A percentile compares a stretch with the other conserved stretches of the same genome.
Evolutionary conservation across 1,140 invertebrate genomes (phyloP).

Genomic region (Littorina saxatilis): DNA sequence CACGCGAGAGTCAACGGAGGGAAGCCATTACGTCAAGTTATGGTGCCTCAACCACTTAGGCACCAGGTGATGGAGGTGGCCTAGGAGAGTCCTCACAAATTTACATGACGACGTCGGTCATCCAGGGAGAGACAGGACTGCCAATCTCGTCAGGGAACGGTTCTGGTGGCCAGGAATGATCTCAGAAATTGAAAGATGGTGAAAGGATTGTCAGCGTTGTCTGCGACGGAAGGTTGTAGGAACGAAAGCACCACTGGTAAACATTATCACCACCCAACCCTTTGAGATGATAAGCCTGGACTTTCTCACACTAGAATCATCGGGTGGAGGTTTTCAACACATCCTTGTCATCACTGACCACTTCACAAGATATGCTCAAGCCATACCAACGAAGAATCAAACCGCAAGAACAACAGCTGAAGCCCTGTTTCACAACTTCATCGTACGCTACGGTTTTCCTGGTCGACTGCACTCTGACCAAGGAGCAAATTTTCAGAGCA

Average conservation of each 20-base stretch:
- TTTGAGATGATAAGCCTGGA: conserved; percentile 47
- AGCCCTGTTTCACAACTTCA: conserved; percentile 64
- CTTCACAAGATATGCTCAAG: conserved; percentile 74
- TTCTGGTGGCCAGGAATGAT: conserved; percentile 44
- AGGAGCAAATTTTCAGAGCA: conserved; percentile 58
- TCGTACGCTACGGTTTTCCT: conserved; percentile 73
- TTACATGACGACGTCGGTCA: conserved; percentile 46
- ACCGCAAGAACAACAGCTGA: conserved; percentile 70
- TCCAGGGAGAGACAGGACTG: conserved; percentile 36
- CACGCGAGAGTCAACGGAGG: no score
- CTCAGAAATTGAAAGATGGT: conserved; percentile 31
- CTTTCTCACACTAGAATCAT: conserved; percentile 30
- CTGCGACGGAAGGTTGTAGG: no score
- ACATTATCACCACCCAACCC: conserved; percentile 7
- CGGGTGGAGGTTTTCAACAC: conserved; percentile 42
- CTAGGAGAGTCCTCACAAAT: no score
- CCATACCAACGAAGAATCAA: conserved; percentile 71
- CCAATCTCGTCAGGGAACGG: conserved; percentile 7
- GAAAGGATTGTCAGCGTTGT: background rate
- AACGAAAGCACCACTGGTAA: conserved; percentile 23
- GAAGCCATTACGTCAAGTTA: no score
- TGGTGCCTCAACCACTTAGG: no score
- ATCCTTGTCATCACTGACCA: conserved; percentile 70
- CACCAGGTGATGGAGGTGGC: no score
- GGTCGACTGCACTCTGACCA: conserved; percentile 70